Percentiles rank a stretch among this genome's conserved stretches.
Evolutionary conservation across 2,888 invertebrate species (phyloP).

Genomic region (Cylloceria caligata): DNA sequence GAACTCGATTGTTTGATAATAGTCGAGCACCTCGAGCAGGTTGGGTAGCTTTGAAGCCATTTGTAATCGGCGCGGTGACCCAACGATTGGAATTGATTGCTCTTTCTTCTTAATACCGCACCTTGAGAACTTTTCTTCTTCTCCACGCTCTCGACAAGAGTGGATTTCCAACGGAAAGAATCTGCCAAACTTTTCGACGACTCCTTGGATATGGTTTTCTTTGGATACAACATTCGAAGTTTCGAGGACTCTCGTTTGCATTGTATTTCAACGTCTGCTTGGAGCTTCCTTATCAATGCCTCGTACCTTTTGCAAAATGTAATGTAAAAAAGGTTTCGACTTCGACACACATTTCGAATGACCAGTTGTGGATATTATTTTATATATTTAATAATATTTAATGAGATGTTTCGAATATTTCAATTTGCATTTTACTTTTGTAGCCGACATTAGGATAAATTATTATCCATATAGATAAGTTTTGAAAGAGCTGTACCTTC

Average conservation of each 20-base stretch:
- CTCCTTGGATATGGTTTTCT: conserved; percentile 60
- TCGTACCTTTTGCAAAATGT: conserved; percentile 71
- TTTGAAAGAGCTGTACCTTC: conserved; percentile 69
- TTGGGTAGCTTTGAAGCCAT: conserved; percentile 50
- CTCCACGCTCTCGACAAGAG: conserved; percentile 53
- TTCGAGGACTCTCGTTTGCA: conserved; percentile 65
- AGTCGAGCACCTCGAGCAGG: conserved; percentile 61
- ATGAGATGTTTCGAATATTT: neutral
- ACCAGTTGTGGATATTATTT: neutral
- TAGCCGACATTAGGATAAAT: neutral
- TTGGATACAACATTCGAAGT: conserved; percentile 67
- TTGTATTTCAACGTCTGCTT: conserved; percentile 69
- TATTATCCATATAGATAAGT: neutral
- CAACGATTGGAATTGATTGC: conserved; percentile 31
- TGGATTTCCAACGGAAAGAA: conserved; percentile 56
- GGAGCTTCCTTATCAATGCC: conserved; percentile 73
- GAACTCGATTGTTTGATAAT: conserved; percentile 61
- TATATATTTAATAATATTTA: neutral
- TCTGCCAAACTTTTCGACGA: conserved; percentile 61
- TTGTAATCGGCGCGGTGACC: conserved; percentile 23
- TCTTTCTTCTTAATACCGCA: neutral
- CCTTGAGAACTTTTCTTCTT: conserved; percentile 54
- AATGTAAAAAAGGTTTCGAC: neutral
- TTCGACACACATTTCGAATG: neutral
- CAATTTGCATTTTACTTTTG: neutral